A percentile compares a stretch with the other conserved stretches of the same genome.
phyloP scores from a whole-genome alignment of 2,888 invertebrate species.

The Seira musarum region DNA sequence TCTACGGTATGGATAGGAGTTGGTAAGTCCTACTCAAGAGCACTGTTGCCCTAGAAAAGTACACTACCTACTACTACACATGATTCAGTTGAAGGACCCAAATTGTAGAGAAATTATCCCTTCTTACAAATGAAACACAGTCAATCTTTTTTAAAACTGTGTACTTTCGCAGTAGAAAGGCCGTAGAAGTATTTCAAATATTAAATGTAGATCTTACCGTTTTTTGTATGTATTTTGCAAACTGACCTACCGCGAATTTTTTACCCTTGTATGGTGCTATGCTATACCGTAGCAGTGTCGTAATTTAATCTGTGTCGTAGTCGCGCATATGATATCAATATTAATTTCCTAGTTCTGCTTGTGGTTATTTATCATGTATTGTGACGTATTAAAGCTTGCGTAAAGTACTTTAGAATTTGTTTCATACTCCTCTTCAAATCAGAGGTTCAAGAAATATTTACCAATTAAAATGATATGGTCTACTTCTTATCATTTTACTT shows the following conservation, averaged over 20 bases:
- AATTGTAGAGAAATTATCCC: not conserved
- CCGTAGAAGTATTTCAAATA: no score
- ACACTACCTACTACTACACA: conserved; percentile 32
- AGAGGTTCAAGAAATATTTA: not conserved
- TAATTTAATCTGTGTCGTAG: no score
- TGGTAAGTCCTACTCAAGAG: conserved; percentile 65
- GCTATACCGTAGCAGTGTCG: no score
- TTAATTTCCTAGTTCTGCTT: not conserved
- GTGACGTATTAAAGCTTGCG: not conserved
- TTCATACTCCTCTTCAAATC: not conserved
- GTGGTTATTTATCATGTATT: not conserved
- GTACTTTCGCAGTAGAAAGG: not conserved
- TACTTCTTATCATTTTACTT: not conserved
- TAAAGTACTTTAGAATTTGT: not conserved
- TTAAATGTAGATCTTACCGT: no score
- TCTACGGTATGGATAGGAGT: conserved; percentile 67
- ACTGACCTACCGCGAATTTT: no score
- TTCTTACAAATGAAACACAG: not conserved
- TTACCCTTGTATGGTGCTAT: no score
- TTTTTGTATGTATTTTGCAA: no score
- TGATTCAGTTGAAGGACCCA: conserved; percentile 10
- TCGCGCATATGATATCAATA: no score
- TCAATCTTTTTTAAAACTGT: not conserved
- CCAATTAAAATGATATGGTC: not conserved
- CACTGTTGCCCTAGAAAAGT: conserved; percentile 61